These are phyloP conservation scores for Montipora capitata DNA, from an alignment of 92 coral and sea anemone genomes.

Conservation along the genomic window DNA sequence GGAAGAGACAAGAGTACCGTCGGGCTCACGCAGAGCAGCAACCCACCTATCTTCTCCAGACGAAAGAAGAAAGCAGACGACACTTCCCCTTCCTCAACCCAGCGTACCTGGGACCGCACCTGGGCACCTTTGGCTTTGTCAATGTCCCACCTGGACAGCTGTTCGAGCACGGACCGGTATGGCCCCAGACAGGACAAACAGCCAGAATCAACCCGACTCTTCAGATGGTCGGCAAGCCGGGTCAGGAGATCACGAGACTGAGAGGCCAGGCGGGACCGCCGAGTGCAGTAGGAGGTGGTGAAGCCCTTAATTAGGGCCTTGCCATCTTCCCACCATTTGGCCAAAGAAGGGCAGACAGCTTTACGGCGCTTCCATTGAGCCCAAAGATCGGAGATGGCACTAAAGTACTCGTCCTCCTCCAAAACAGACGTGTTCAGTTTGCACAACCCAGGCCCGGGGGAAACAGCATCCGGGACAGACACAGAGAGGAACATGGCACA, in stretches of 20 bases:
- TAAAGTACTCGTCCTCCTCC: not conserved
- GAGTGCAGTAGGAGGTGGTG: not conserved
- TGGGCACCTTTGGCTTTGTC: too few relatives aligned
- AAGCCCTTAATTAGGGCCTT: not conserved
- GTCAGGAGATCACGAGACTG: not conserved
- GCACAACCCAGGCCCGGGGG: slow-evolving; percentile 37
- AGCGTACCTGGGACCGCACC: not conserved
- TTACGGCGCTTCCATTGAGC: not conserved
- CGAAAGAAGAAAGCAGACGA: not conserved
- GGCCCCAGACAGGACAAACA: not conserved
- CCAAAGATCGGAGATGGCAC: not conserved
- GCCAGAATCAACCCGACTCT: not conserved
- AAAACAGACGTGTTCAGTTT: slow-evolving; percentile 31
- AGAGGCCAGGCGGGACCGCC: not conserved
- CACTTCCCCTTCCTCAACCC: not conserved
- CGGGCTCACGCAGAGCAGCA: not conserved
- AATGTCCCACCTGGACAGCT: too few relatives aligned
- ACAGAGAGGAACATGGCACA: not conserved
- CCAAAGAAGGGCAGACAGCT: not conserved
- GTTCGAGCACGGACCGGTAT: not conserved
- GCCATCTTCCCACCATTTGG: not conserved
- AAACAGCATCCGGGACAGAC: slow-evolving; percentile 8
- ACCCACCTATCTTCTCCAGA: not conserved
- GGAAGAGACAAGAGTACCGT: not conserved
- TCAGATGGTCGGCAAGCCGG: not conserved